A percentile compares a stretch with the other conserved stretches of the same genome.
These are phyloP conservation scores for Drosophila erecta DNA, from an alignment of 1,140 invertebrate species.

Conservation along the genomic window DNA sequence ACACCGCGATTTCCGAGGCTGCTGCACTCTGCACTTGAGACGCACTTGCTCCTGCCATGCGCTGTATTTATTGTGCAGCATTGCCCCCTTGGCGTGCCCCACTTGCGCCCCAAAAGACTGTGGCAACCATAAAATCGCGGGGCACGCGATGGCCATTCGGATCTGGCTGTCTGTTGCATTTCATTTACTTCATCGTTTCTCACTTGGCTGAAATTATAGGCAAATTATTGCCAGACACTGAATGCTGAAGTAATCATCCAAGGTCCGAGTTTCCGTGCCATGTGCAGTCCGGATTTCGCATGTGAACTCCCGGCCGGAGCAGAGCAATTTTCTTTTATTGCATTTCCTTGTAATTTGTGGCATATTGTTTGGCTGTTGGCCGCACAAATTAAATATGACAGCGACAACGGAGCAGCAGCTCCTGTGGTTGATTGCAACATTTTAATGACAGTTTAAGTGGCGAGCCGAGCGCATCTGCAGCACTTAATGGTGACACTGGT, in stretches of 20 bases:
- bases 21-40: constrained; percentile 70
- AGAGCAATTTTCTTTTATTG: constrained; percentile 62
- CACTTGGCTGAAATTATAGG: constrained; percentile 70
- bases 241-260: constrained; percentile 71
- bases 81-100: background rate
- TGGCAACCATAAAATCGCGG: background rate
- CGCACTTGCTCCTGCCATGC: constrained; percentile 56
- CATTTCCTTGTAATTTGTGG: constrained; percentile 79
- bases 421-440: constrained; percentile 74
- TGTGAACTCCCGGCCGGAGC: constrained; percentile 6
- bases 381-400: constrained; percentile 73
- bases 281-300: background rate
- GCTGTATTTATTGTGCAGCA: constrained; percentile 49
- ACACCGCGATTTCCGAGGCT: constrained; percentile 55
- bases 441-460: constrained; percentile 78
- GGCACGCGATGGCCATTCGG: constrained; percentile 25
- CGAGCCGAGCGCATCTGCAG: constrained; percentile 59
- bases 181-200: constrained; percentile 77
- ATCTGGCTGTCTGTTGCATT: constrained; percentile 70
- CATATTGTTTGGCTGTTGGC: constrained; percentile 73
- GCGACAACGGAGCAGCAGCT: constrained; percentile 31
- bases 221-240: constrained; percentile 75
- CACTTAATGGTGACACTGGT: constrained; percentile 41
- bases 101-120: constrained; percentile 4
- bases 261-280: background rate